Percentiles rank a stretch among this genome's conserved stretches.
Evolutionary conservation across 2,113 vertebrate genomes (phyloP).

Genomic region (Ageneiosus marmoratus): DNA sequence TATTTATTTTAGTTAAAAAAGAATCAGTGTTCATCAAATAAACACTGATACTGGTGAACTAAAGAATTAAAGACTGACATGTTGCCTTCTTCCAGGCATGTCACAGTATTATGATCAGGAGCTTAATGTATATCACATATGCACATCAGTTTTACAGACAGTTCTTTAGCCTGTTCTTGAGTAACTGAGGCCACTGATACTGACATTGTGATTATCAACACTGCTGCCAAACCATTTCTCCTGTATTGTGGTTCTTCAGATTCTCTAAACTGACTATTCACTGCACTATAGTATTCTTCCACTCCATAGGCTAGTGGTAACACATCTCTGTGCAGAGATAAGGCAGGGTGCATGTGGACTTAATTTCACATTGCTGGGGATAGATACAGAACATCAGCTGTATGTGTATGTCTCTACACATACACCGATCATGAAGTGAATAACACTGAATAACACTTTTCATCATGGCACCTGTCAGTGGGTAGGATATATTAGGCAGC

Average conservation of each 20-base stretch:
- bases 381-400: background rate
- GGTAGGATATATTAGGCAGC: too few species aligned
- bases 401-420: background rate
- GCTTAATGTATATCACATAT: background rate
- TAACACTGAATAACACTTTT: too few species aligned
- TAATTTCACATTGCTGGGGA: too few species aligned
- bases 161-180: background rate
- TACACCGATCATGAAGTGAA: too few species aligned
- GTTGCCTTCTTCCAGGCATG: background rate
- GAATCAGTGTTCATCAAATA: too few species aligned
- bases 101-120: background rate
- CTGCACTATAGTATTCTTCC: background rate
- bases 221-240: too few species aligned
- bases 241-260: background rate
- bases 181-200: background rate
- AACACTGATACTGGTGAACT: background rate
- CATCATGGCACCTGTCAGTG: too few species aligned
- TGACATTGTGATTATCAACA: background rate
- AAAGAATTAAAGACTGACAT: background rate
- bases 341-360: too few species aligned
- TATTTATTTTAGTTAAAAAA: background rate
- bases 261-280: background rate
- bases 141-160: background rate
- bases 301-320: background rate
- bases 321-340: too few species aligned